phyloP scores from a whole-genome alignment of 2,797 vertebrate genomes.

The Tarsius wallacei region DNA sequence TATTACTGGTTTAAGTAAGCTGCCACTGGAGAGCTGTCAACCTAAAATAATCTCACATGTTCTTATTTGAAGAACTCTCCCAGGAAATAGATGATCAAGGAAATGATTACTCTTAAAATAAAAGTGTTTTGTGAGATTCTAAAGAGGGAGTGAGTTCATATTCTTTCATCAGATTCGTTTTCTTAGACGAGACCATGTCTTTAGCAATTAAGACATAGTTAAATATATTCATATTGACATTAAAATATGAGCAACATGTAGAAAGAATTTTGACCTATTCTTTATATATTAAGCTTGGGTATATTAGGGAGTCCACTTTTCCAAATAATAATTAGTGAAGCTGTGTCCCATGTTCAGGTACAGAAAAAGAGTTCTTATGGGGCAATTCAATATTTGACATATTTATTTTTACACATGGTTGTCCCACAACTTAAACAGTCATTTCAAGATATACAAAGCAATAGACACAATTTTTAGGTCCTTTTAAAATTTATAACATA shows the following conservation, averaged over 20 bases:
- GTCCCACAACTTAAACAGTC: not conserved
- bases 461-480: not conserved
- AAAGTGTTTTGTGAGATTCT: slow-evolving; percentile 76
- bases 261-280: not conserved
- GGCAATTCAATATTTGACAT: not conserved
- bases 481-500: not conserved
- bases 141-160: slow-evolving; percentile 20
- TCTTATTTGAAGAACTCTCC: slow-evolving; percentile 82
- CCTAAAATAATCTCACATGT: slow-evolving; percentile 83
- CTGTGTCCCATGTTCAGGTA: not conserved
- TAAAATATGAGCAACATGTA: not conserved
- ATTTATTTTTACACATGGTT: not conserved
- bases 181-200: slow-evolving; percentile 46
- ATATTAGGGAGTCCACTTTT: not conserved
- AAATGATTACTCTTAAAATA: slow-evolving; percentile 82
- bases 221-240: slow-evolving; percentile 31
- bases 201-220: slow-evolving; percentile 38
- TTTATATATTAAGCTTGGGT: not conserved
- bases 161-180: slow-evolving; percentile 30
- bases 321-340: not conserved
- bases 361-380: not conserved
- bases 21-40: slow-evolving; percentile 84
- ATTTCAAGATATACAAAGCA: not conserved
- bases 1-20: slow-evolving; percentile 85
- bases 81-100: slow-evolving; percentile 81